phyloP scores from a whole-genome alignment of 2,797 vertebrate species.

The Arrhamphus sclerolepis region DNA sequence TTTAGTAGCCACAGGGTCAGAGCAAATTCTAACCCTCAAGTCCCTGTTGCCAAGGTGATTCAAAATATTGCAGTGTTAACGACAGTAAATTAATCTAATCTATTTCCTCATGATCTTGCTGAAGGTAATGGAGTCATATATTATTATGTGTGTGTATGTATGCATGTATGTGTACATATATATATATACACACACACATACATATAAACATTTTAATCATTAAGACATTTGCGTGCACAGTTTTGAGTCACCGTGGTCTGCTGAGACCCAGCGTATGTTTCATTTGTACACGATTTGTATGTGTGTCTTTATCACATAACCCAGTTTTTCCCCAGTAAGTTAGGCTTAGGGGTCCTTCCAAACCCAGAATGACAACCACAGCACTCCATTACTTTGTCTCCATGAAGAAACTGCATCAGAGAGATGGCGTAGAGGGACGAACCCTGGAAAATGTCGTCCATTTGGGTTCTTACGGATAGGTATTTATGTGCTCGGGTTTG shows the following conservation, averaged over 20 bases:
- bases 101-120: slow-evolving; percentile 17
- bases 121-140: neutral
- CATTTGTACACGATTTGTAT: slow-evolving; percentile 89
- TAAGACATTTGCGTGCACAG: neutral
- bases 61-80: slow-evolving; percentile 28
- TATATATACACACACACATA: too few relatives aligned
- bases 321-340: slow-evolving; percentile 97
- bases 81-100: neutral
- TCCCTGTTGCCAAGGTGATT: slow-evolving; percentile 86
- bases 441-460: slow-evolving; percentile 97
- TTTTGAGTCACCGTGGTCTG: slow-evolving; percentile 88
- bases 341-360: slow-evolving; percentile 97
- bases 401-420: slow-evolving; percentile 95
- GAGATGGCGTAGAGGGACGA: slow-evolving; percentile 98
- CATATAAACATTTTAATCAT: too few relatives aligned
- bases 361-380: slow-evolving; percentile 94
- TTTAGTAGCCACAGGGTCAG: slow-evolving; percentile 43
- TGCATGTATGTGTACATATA: too few relatives aligned
- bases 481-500: slow-evolving; percentile 99
- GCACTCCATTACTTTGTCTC: slow-evolving; percentile 94
- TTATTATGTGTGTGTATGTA: too few relatives aligned
- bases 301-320: slow-evolving; percentile 99
- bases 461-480: slow-evolving; percentile 99
- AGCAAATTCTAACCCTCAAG: slow-evolving; percentile 71
- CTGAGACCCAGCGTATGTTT: slow-evolving; percentile 89